These are phyloP conservation scores for Hypocryptadius cinnamomeus DNA, from an alignment of 2,113 vertebrate species.

Conservation along the genomic window DNA sequence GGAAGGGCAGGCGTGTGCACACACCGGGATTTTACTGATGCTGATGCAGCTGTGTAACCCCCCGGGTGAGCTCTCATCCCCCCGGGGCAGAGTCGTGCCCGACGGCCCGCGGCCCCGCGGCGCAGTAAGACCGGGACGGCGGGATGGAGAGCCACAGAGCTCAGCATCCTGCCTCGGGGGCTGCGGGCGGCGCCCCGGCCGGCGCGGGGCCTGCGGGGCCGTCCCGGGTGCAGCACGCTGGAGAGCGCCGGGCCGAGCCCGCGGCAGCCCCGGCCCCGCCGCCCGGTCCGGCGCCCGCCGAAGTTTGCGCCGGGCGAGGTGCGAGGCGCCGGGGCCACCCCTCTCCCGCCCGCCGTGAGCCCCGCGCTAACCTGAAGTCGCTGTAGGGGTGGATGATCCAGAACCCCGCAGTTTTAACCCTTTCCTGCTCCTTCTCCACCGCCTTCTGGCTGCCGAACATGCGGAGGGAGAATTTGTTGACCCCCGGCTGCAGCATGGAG, in stretches of 20 bases:
- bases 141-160: not conserved
- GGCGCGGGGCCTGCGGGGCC: not conserved
- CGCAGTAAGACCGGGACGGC: not conserved
- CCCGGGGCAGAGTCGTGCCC: not conserved
- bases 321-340: not conserved
- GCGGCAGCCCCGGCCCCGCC: not conserved
- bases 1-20: not conserved
- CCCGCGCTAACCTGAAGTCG: slow-evolving; percentile 91
- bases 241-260: slow-evolving; percentile 43
- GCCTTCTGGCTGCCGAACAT: slow-evolving; percentile 99
- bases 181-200: not conserved
- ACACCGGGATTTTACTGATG: no score
- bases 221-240: slow-evolving; percentile 53
- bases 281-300: not conserved
- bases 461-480: slow-evolving; percentile 98
- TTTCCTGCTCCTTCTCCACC: slow-evolving; percentile 97
- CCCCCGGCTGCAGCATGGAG: slow-evolving; percentile 96
- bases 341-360: not conserved
- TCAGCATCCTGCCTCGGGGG: not conserved
- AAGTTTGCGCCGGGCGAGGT: not conserved
- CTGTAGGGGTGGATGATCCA: slow-evolving; percentile 99
- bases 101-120: not conserved
- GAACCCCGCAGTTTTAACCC: slow-evolving; percentile 97
- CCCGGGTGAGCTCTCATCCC: not conserved
- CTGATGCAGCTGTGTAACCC: no score